These are phyloP conservation scores for Ditylenchus weischeri DNA, from an alignment of 2,888 invertebrate species.

Conservation along the genomic window DNA sequence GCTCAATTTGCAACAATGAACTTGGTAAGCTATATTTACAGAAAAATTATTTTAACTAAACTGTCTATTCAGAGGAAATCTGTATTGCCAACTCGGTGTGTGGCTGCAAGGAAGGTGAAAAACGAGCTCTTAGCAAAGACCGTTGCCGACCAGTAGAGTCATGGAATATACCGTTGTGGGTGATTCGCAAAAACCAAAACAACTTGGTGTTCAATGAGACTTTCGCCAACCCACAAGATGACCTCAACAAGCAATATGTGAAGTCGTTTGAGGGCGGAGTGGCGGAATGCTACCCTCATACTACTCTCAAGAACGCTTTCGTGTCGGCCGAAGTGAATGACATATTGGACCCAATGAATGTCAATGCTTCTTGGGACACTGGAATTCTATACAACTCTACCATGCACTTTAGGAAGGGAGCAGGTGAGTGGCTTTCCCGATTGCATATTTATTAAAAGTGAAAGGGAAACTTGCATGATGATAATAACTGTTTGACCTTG, in stretches of 20 bases:
- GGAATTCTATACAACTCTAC: conserved; percentile 57
- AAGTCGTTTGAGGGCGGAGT: conserved; percentile 47
- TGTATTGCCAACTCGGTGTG: conserved; percentile 56
- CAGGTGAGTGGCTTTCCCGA: neutral
- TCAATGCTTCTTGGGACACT: conserved; percentile 56
- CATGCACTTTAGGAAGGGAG: conserved; percentile 53
- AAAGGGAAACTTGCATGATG: neutral
- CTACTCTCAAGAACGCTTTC: conserved; percentile 48
- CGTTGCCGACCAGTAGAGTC: conserved; percentile 54
- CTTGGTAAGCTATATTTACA: conserved; percentile 32
- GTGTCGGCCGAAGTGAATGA: conserved; percentile 55
- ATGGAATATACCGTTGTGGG: conserved; percentile 55
- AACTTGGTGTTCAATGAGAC: conserved; percentile 50
- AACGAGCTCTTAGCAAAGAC: conserved; percentile 41
- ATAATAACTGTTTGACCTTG: conserved; percentile 3
- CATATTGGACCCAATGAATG: conserved; percentile 45
- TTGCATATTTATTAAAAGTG: neutral
- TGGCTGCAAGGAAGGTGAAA: conserved; percentile 55
- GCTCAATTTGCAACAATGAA: conserved; percentile 44
- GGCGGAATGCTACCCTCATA: conserved; percentile 54
- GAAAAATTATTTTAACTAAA: no score
- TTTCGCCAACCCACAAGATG: conserved; percentile 48
- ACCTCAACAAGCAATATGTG: conserved; percentile 46
- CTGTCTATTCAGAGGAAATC: conserved; percentile 34
- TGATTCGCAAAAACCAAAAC: conserved; percentile 47